These are phyloP conservation scores for Galaxias olidus DNA, from an alignment of 2,797 vertebrate species.

Conservation along the genomic window DNA sequence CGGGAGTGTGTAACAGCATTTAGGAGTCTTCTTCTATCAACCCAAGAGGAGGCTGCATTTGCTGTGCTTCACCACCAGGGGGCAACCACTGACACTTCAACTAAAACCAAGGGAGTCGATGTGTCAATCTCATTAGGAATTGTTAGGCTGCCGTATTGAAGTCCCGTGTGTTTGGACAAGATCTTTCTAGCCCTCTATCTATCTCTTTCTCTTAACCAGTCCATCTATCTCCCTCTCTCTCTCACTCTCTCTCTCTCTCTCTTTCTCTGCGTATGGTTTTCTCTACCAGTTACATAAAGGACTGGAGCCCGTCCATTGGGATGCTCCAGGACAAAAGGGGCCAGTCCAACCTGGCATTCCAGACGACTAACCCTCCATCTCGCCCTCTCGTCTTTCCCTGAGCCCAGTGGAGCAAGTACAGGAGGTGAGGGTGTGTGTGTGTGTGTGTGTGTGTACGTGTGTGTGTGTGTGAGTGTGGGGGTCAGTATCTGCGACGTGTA, in stretches of 20 bases:
- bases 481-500: conserved; percentile 50
- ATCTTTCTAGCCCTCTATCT: conserved; percentile 34
- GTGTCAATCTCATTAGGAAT: conserved; percentile 18
- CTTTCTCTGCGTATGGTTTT: background rate
- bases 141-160: conserved; percentile 37
- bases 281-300: conserved; percentile 51
- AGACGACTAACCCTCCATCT: conserved; percentile 45
- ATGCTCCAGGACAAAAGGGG: conserved; percentile 24
- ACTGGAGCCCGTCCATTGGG: conserved; percentile 43
- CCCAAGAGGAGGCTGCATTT: conserved; percentile 7
- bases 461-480: no score
- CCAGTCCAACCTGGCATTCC: no score
- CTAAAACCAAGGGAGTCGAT: conserved; percentile 18
- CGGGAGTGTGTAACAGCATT: background rate
- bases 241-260: no score
- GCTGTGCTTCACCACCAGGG: conserved; percentile 52
- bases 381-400: conserved; percentile 59
- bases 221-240: no score
- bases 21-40: no score
- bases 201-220: no score
- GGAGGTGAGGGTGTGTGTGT: conserved; percentile 1
- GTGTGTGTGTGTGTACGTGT: no score
- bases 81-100: conserved; percentile 48
- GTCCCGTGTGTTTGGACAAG: conserved; percentile 49
- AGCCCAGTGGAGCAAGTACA: conserved; percentile 34